Evolutionary conservation across 2,797 vertebrate genomes (phyloP).

Genomic region (Rhincodon typus): DNA sequence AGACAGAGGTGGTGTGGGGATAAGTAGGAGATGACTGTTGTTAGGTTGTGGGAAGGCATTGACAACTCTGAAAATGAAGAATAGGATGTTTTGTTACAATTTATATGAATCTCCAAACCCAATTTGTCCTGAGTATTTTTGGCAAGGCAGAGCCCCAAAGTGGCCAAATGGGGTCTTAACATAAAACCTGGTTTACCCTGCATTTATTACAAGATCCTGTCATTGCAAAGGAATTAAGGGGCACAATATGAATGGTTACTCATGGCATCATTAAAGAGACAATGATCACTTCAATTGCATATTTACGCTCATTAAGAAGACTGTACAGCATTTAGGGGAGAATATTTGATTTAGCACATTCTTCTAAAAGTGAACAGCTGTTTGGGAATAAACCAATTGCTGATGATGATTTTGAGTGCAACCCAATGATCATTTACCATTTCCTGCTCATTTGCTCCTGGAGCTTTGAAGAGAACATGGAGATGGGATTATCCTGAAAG

Average conservation of each 20-base stretch:
- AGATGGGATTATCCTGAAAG: background rate
- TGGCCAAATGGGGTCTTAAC: background rate
- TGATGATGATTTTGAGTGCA: background rate
- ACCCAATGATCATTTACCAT: background rate
- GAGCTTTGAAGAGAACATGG: background rate
- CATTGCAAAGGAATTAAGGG: background rate
- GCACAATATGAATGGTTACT: no score
- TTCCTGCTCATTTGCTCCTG: background rate
- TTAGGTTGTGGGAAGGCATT: background rate
- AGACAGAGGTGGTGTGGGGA: no score
- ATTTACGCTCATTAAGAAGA: background rate
- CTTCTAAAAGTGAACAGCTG: background rate
- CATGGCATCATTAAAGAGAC: background rate
- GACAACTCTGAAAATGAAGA: background rate
- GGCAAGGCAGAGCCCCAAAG: no score
- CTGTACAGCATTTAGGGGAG: background rate
- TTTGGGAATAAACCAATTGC: background rate
- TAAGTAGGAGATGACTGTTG: background rate
- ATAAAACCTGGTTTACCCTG: background rate
- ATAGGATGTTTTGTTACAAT: background rate
- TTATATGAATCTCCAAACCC: background rate
- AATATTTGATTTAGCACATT: background rate
- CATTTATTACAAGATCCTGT: background rate
- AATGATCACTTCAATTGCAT: background rate
- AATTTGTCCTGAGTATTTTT: background rate